Evolutionary conservation across 2,113 vertebrate species (phyloP), one percentile per base, ranked within the genome.

Genomic region (Chaenocephalus aceratus): DNA sequence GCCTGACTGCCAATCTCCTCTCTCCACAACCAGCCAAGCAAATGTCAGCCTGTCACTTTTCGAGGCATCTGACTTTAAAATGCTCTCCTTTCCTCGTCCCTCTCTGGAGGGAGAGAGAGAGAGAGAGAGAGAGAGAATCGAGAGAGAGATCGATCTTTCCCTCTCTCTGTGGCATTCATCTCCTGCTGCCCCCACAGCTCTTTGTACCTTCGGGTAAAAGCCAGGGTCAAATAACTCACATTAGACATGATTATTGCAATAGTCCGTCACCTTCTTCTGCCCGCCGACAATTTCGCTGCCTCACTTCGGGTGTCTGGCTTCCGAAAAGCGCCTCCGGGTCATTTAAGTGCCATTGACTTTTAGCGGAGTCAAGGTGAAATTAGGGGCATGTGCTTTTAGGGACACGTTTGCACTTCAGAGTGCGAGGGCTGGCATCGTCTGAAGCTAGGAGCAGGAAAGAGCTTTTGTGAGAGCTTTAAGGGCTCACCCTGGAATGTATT

Each of bases 31-130:
- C 90, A 92, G 92, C 76, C 86, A 91, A 90, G 88, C 89, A 92
- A 93, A 94, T 94, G 93, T 93, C 92, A 94, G 87, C 77, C 91
- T 88, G 93, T 92, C 93, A 92, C 92, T 88, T 93, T 88, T 77
- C 26, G 41, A 90, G 70, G 77, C 90, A 88, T 87, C 86, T 77
- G 83, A 87, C 89, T 93, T 90, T 88, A 89, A 91, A 91, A 91
- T 86, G 76, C 58, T 90, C 82, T 59, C 54, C 76, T 78, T 79
- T 75, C 86, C 77, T 62, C 15, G 30, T 72, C 79, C 83, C 61
- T 79, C 73, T 81, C 75, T 56, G 46, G 86, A 69, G 75, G 41
- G 41, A 66, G 21, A 21, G 21, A 21, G 21, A 21, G 21, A 21
- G 75, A 45, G 57, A 74, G 70, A 74, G 76, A 79, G 44, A 21